Percentiles rank a stretch among this genome's conserved stretches.
Evolutionary conservation across 2,797 vertebrate genomes (phyloP).

Genomic region (Echeneis naucrates): DNA sequence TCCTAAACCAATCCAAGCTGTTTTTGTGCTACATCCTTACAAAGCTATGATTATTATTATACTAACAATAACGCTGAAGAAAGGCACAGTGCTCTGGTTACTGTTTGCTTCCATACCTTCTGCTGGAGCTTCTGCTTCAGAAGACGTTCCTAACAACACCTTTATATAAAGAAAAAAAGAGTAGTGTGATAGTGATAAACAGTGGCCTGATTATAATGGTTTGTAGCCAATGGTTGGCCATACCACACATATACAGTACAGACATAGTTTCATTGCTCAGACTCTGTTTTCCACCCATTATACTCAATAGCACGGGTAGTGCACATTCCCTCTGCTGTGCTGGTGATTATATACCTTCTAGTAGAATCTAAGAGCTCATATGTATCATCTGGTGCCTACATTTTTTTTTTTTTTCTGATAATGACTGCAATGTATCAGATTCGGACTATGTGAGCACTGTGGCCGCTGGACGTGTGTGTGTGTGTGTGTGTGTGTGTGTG

Average conservation of each 20-base stretch:
- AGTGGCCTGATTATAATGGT: too few relatives aligned
- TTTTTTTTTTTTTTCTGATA: constrained; percentile 66
- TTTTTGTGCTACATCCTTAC: too few relatives aligned
- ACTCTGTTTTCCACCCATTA: constrained; percentile 48
- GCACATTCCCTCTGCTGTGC: constrained; percentile 18
- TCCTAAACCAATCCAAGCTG: too few relatives aligned
- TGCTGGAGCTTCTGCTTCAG: too few relatives aligned
- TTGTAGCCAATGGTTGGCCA: background rate
- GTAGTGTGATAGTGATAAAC: too few relatives aligned
- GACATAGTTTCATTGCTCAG: constrained; percentile 12
- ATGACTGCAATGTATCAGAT: constrained; percentile 61
- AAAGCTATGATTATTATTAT: too few relatives aligned
- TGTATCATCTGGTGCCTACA: constrained; percentile 56
- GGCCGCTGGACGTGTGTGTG: constrained; percentile 5
- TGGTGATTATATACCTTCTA: constrained; percentile 58
- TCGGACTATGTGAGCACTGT: constrained; percentile 12
- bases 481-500: constrained; percentile 6
- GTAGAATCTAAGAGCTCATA: constrained; percentile 48
- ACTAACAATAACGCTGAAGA: too few relatives aligned
- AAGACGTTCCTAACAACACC: background rate
- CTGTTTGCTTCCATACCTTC: too few relatives aligned
- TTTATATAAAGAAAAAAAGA: too few relatives aligned
- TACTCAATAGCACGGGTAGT: constrained; percentile 21
- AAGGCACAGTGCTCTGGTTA: too few relatives aligned
- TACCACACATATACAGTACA: background rate